Percentiles rank a stretch among this genome's conserved stretches.
phyloP scores from a whole-genome alignment of 2,113 vertebrate genomes.

The Sialia sialis region DNA sequence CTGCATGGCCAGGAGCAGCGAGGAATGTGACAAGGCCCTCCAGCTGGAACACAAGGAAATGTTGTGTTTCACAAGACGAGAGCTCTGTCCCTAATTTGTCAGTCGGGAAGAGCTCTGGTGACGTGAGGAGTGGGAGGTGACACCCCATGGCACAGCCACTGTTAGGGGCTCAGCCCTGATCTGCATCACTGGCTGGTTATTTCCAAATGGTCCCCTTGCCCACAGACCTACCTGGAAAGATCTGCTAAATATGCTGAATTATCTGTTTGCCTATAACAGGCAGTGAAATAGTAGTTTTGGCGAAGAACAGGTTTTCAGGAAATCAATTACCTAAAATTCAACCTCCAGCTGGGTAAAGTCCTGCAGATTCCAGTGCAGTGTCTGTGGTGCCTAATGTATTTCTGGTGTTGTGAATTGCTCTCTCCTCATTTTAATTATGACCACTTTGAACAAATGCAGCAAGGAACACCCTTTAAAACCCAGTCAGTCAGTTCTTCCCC shows the following conservation, averaged over 20 bases:
- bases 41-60: background rate
- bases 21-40: background rate
- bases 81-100: background rate
- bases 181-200: background rate
- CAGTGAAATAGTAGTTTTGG: background rate
- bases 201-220: background rate
- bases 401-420: background rate
- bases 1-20: background rate
- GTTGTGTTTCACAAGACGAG: background rate
- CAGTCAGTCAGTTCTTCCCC: background rate
- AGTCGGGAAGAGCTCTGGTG: background rate
- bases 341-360: background rate
- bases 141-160: rapidly evolving
- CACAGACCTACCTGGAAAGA: background rate
- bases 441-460: background rate
- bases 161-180: background rate
- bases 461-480: background rate
- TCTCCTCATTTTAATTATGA: background rate
- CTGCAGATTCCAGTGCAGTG: background rate
- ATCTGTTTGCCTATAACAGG: background rate
- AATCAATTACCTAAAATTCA: slow-evolving; percentile 26
- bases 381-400: background rate
- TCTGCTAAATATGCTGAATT: background rate
- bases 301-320: background rate
- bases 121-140: background rate